A percentile compares a stretch with the other conserved stretches of the same genome.
Evolutionary conservation across 2,888 invertebrate species (phyloP).

Genomic region (Pocota personata): DNA sequence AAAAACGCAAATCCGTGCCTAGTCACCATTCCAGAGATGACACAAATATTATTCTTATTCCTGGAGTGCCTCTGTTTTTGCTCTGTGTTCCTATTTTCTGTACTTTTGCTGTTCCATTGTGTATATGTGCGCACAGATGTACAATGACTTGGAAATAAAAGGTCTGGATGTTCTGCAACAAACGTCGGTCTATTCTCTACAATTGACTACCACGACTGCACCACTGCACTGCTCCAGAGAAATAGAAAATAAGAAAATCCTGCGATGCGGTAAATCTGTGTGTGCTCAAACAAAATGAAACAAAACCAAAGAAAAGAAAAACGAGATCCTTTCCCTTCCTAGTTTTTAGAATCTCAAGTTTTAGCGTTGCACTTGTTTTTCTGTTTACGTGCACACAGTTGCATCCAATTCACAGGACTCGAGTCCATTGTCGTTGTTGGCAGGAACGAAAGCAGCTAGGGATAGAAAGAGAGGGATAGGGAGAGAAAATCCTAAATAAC

Average conservation of each 20-base stretch:
- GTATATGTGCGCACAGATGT: slow-evolving; percentile 47
- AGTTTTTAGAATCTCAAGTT: slow-evolving; percentile 53
- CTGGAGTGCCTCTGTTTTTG: slow-evolving; percentile 65
- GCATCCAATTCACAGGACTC: slow-evolving; percentile 64
- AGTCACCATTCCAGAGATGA: slow-evolving; percentile 71
- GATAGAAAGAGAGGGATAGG: not conserved
- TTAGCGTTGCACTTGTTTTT: slow-evolving; percentile 48
- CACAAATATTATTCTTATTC: slow-evolving; percentile 72
- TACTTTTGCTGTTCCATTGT: slow-evolving; percentile 25
- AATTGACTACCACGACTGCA: slow-evolving; percentile 61
- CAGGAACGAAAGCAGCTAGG: slow-evolving; percentile 12
- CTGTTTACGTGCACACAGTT: slow-evolving; percentile 43
- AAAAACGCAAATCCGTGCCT: slow-evolving; percentile 67
- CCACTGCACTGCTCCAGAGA: slow-evolving; percentile 57
- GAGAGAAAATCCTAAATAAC: slow-evolving; percentile 47
- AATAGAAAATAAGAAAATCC: slow-evolving; percentile 67
- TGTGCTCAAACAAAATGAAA: slow-evolving; percentile 58
- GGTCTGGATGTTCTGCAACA: slow-evolving; percentile 72
- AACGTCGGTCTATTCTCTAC: slow-evolving; percentile 66
- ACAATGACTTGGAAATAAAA: slow-evolving; percentile 72
- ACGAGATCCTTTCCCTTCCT: slow-evolving; percentile 65
- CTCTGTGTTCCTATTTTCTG: slow-evolving; percentile 34
- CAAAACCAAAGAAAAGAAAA: slow-evolving; percentile 31
- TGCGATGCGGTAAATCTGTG: slow-evolving; percentile 72
- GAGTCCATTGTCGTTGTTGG: slow-evolving; percentile 51